Evolutionary conservation across 2,888 invertebrate species (phyloP).

Genomic region (Harpalus rubripes): DNA sequence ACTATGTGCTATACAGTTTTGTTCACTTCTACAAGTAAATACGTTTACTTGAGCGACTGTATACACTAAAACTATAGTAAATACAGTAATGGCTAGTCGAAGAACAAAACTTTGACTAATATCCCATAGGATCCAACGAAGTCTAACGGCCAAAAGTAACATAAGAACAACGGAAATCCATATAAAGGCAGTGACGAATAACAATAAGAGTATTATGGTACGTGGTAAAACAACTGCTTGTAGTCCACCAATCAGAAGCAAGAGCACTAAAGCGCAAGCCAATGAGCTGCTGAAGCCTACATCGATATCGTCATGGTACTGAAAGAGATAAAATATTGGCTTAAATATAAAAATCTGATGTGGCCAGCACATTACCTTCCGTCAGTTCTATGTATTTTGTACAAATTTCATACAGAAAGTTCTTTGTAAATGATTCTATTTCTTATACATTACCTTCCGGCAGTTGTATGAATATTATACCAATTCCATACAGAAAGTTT

Average conservation of each 20-base stretch:
- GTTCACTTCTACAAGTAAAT: conserved; percentile 83
- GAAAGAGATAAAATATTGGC: conserved; percentile 70
- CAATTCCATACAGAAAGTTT: too few species aligned
- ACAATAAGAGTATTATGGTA: conserved; percentile 89
- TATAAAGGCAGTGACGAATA: conserved; percentile 93
- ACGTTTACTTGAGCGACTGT: conserved; percentile 95
- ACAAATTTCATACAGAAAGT: too few species aligned
- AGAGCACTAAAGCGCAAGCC: conserved; percentile 87
- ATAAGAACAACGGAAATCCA: conserved; percentile 94
- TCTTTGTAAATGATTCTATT: too few species aligned
- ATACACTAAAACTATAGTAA: conserved; percentile 92
- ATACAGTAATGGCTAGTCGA: conserved; percentile 91
- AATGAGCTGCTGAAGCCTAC: conserved; percentile 91
- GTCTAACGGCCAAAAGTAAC: conserved; percentile 88
- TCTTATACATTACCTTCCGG: too few species aligned
- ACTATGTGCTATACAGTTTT: conserved; percentile 77
- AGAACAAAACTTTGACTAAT: conserved; percentile 90
- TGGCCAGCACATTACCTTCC: too few species aligned
- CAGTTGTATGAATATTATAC: too few species aligned
- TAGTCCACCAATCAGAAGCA: conserved; percentile 87
- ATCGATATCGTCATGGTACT: conserved; percentile 93
- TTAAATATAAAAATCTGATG: not conserved
- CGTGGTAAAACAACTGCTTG: conserved; percentile 90
- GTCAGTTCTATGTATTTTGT: too few species aligned
- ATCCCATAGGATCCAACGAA: conserved; percentile 92